Evolutionary conservation across 2,113 vertebrate genomes (phyloP).

Genomic region (Salvator merianae): DNA sequence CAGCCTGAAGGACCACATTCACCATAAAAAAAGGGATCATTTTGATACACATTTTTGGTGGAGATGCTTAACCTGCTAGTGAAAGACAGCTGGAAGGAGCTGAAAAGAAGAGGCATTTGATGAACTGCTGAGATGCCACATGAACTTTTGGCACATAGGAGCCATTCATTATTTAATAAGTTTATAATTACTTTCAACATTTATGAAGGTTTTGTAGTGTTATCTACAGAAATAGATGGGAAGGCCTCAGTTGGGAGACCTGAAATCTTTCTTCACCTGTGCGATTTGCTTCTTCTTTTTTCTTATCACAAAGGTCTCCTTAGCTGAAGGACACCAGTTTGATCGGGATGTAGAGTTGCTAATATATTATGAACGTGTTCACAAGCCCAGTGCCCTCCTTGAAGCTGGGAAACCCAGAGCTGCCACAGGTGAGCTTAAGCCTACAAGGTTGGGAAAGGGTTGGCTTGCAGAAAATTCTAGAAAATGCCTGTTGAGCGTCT

Average conservation of each 20-base stretch:
- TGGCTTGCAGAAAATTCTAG: neutral
- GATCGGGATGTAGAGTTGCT: slow-evolving; percentile 81
- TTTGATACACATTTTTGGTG: too few species aligned
- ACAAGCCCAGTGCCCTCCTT: slow-evolving; percentile 75
- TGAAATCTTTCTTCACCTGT: neutral
- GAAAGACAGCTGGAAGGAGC: too few species aligned
- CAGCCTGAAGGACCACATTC: too few species aligned
- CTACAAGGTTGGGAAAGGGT: too few species aligned
- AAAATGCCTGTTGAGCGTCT: neutral
- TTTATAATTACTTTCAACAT: neutral
- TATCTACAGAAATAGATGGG: neutral
- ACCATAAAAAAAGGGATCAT: too few species aligned
- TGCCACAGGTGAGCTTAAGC: slow-evolving; percentile 64
- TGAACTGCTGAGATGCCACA: too few species aligned
- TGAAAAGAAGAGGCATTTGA: too few species aligned
- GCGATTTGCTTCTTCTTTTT: neutral
- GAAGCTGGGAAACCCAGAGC: slow-evolving; percentile 70
- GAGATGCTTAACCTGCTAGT: too few species aligned
- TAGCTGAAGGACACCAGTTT: slow-evolving; percentile 80
- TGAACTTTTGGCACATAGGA: too few species aligned
- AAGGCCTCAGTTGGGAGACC: neutral
- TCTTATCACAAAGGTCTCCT: slow-evolving; percentile 68
- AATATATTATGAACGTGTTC: slow-evolving; percentile 77
- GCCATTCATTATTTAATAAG: too few species aligned
- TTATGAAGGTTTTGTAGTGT: neutral